phyloP scores from a whole-genome alignment of 1,140 invertebrate genomes.

The Drosophila funebris region DNA sequence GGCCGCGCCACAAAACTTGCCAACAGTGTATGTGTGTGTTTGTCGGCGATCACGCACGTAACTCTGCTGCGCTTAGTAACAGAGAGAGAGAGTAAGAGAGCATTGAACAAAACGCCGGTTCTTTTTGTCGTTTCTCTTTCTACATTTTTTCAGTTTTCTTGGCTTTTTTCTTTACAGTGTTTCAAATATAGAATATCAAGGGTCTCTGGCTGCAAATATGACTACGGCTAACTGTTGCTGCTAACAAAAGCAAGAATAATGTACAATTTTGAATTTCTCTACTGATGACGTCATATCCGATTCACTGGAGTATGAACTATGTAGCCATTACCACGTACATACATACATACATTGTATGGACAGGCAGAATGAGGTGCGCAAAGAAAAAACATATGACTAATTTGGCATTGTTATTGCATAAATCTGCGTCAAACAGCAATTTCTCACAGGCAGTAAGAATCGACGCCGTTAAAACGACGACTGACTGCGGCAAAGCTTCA shows the following conservation, averaged over 20 bases:
- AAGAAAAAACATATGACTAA: constrained; percentile 65
- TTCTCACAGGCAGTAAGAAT: constrained; percentile 39
- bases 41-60: constrained; percentile 71
- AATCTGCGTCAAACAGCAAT: constrained; percentile 39
- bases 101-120: constrained; percentile 68
- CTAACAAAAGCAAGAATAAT: constrained; percentile 46
- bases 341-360: constrained; percentile 6
- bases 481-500: constrained; percentile 34
- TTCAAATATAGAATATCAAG: constrained; percentile 83
- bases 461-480: constrained; percentile 10
- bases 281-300: constrained; percentile 71
- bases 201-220: constrained; percentile 55
- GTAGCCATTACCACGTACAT: constrained; percentile 67
- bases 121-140: constrained; percentile 54
- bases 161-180: constrained; percentile 70
- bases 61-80: constrained; percentile 67
- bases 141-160: constrained; percentile 51
- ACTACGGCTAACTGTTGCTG: constrained; percentile 42
- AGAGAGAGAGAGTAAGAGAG: constrained; percentile 50
- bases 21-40: constrained; percentile 19
- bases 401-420: constrained; percentile 74
- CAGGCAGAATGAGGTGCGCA: constrained; percentile 33
- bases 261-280: constrained; percentile 44
- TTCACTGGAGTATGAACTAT: constrained; percentile 33
- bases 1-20: constrained; percentile 35